These are phyloP conservation scores for Ptychochromis oligacanthus DNA, from an alignment of 2,113 vertebrate genomes.

Conservation along the genomic window DNA sequence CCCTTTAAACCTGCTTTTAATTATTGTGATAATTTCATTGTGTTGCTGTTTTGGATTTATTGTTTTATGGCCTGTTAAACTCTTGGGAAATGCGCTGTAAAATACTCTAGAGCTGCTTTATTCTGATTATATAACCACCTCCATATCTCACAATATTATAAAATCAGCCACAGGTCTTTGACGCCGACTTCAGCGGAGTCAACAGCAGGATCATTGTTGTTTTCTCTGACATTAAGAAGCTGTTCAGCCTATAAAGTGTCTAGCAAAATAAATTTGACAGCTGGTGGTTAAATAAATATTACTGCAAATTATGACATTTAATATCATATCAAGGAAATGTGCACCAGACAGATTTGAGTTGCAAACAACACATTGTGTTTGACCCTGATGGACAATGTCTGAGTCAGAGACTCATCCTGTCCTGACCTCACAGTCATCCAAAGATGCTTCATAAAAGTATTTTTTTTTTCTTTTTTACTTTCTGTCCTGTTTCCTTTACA, in stretches of 20 bases:
- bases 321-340: not conserved
- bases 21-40: not conserved
- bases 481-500: conserved; percentile 10
- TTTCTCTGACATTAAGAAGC: not conserved
- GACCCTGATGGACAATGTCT: not conserved
- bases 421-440: not conserved
- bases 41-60: not conserved
- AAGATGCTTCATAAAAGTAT: not conserved
- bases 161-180: not conserved
- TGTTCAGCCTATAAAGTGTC: not conserved
- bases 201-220: not conserved
- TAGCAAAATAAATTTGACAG: not conserved
- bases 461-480: not conserved
- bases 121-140: not conserved
- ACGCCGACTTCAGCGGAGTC: not conserved
- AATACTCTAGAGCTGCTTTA: not conserved
- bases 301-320: not conserved
- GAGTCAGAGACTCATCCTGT: not conserved
- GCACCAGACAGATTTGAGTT: not conserved
- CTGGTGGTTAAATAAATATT: not conserved
- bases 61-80: not conserved
- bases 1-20: conserved; percentile 9
- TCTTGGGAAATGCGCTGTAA: not conserved
- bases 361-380: not conserved
- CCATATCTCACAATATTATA: not conserved